phyloP scores from a whole-genome alignment of 2,797 vertebrate genomes.

The Urosaurus nigricauda region DNA sequence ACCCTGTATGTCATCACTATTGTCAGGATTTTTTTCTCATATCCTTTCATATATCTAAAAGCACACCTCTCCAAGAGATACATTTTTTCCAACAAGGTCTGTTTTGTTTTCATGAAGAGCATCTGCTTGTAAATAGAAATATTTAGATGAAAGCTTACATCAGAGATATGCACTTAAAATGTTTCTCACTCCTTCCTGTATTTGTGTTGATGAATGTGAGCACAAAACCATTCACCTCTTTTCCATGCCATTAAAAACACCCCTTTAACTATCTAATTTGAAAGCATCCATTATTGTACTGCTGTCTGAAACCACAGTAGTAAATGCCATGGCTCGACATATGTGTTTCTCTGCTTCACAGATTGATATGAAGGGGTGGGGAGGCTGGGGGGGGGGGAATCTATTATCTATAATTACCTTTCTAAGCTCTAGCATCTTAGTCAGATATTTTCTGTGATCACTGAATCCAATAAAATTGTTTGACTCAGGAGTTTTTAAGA shows the following conservation, averaged over 20 bases:
- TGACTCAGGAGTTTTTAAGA: background rate
- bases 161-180: conserved; percentile 22
- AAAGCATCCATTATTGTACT: conserved; percentile 64
- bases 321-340: conserved; percentile 48
- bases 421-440: background rate
- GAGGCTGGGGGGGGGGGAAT: background rate
- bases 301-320: conserved; percentile 50
- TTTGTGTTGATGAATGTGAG: conserved; percentile 45
- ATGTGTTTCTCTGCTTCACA: conserved; percentile 13
- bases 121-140: conserved; percentile 39
- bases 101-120: conserved; percentile 52
- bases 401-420: background rate
- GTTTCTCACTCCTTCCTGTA: conserved; percentile 23
- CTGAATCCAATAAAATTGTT: background rate
- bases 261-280: conserved; percentile 55
- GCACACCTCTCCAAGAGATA: background rate
- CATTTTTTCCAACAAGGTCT: conserved; percentile 34
- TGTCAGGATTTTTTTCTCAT: conserved; percentile 21
- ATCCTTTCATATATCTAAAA: conserved; percentile 17
- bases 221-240: conserved; percentile 58
- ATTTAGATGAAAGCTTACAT: conserved; percentile 54
- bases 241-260: conserved; percentile 60
- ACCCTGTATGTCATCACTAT: background rate
- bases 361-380: background rate
- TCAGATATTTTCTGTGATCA: background rate